Evolutionary conservation across 1,140 invertebrate genomes (phyloP).

Genomic region (Gryon sp.): DNA sequence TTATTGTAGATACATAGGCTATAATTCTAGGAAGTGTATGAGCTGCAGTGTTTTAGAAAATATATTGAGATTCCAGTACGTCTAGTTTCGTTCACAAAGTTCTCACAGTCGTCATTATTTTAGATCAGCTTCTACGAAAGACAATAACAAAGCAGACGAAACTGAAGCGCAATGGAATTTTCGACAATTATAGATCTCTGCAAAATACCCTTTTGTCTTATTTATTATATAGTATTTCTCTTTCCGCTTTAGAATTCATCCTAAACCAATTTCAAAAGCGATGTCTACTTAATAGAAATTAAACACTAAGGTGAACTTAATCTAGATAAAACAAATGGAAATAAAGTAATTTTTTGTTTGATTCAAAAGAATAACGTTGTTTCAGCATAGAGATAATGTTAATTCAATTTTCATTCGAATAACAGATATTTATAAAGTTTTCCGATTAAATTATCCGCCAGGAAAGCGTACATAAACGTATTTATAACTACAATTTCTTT

Average conservation of each 20-base stretch:
- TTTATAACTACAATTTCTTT: conserved; percentile 51
- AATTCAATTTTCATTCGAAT: conserved; percentile 47
- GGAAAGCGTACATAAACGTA: conserved; percentile 37
- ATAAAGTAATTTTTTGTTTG: too few species aligned
- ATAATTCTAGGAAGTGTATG: conserved; percentile 20
- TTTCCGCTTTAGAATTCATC: conserved; percentile 31
- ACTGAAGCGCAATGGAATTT: conserved; percentile 1
- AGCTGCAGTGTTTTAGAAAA: conserved; percentile 1
- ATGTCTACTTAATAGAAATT: too few species aligned
- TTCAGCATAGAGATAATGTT: conserved; percentile 8
- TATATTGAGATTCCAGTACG: conserved; percentile 12
- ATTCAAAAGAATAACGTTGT: conserved; percentile 9
- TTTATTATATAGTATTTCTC: too few species aligned
- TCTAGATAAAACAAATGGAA: too few species aligned
- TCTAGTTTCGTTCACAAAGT: conserved; percentile 4
- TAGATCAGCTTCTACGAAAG: conserved; percentile 22
- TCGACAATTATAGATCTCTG: not conserved
- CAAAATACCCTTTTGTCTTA: not conserved
- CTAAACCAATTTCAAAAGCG: too few species aligned
- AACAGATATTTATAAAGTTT: conserved; percentile 55
- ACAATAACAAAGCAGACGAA: conserved; percentile 19
- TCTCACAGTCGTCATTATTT: conserved; percentile 32
- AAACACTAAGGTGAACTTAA: too few species aligned
- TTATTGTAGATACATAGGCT: conserved; percentile 1
- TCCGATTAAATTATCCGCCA: conserved; percentile 35